Evolutionary conservation across 2,888 invertebrate species (phyloP), one percentile per base, ranked within the genome.

Genomic region (Lithophane ornitopus): DNA sequence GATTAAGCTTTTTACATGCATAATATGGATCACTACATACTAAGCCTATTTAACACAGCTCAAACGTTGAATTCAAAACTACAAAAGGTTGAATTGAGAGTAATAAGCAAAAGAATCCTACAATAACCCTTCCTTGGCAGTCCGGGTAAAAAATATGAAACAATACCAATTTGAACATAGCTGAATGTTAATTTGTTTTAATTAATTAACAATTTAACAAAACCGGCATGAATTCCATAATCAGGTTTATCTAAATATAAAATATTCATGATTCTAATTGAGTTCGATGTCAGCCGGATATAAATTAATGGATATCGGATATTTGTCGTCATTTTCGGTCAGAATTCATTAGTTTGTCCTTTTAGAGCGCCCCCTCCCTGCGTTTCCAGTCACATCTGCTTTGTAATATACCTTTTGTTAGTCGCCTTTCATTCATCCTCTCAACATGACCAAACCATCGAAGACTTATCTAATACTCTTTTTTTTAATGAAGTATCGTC

Each of bases 291-390:
- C 58, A 22, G 52, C 26, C 58, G 70, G 49, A 69, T 62, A 69
- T 69, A 49, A 56, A 69, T 62, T 69, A 41, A 78, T 67, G 39
- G 28, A 62, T 67, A 58, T 22, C 54, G 28, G 52, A 68, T 14
- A 68, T 59, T 28, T 22, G 22, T 54, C 54, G n/a, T 28, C 28
- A 22, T 44, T 67, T 54, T 62, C 41, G 22, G 28, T 39, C 44
- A 54, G 19, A 26, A 59, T 54, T 19, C 8, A 39, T 77, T 77
- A 54, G 3, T 52, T 46, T 49, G 49, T 49, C 49, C 49, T 22
- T 22, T 22, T 22, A 22, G 49, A 8, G 8, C 19, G 49, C 8
- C 16, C 19, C 19, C 2, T 49, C 6, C 2, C 7, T 22, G 19
- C 8, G 22, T 49, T 49, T 22, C 22, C 49, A 2, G 19, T 19